Evolutionary conservation across 2,113 vertebrate genomes (phyloP).

Genomic region (Danionella cerebrum): DNA sequence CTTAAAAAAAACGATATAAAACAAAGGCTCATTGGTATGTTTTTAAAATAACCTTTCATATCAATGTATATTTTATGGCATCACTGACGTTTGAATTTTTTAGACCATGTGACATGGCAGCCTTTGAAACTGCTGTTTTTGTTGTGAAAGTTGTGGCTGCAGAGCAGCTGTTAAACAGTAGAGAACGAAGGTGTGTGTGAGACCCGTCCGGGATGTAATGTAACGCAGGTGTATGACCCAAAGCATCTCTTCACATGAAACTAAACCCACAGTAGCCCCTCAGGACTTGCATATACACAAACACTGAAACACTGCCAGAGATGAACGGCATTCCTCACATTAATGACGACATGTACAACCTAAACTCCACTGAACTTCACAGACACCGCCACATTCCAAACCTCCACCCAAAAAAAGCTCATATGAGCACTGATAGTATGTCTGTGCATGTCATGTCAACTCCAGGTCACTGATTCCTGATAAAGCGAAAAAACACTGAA

Average conservation of each 20-base stretch:
- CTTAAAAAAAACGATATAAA: too few species aligned
- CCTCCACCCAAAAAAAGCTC: background rate
- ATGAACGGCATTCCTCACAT: background rate
- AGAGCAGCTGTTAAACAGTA: background rate
- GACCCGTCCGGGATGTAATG: slow-evolving; percentile 13
- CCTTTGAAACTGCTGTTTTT: background rate
- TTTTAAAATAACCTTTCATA: too few species aligned
- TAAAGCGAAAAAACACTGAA: background rate
- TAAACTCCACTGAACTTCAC: slow-evolving; percentile 3
- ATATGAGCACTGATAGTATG: background rate
- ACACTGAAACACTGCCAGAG: background rate
- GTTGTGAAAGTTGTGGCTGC: background rate
- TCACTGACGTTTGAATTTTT: too few species aligned
- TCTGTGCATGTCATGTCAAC: background rate
- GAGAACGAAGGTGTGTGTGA: background rate
- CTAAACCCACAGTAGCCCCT: slow-evolving; percentile 28
- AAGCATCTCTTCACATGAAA: slow-evolving; percentile 37
- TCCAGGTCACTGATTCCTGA: slow-evolving; percentile 9
- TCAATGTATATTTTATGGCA: too few species aligned
- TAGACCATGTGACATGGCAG: too few species aligned
- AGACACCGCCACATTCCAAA: background rate
- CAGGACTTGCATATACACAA: background rate
- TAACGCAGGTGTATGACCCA: slow-evolving; percentile 45
- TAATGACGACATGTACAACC: too few species aligned
- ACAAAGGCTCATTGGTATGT: too few species aligned